Base-by-base conservation (phyloP, 2,113 vertebrate genomes). In the Pangasianodon hypophthalmus region DNA sequence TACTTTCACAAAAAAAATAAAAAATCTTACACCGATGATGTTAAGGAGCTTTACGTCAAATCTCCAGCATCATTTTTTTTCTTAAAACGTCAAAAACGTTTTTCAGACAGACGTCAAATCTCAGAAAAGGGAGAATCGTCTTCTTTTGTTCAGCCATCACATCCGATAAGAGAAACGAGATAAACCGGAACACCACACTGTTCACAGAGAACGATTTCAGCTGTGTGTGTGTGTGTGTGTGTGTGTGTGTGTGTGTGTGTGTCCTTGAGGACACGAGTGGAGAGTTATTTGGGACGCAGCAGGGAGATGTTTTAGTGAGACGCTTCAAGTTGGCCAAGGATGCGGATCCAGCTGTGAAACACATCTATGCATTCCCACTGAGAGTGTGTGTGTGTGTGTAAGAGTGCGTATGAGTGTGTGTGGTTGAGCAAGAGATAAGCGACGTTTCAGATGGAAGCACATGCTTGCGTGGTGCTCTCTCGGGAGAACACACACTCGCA, bases 391-490 rank as follows among this genome's bases (percentile, higher is more conserved):
- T 54, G 52, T 67, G 54, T 92, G 86, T 84, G 89, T 77, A 19
- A 90, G 62, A 75, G 69, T 84, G 88, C 79, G 90, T 46, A 58
- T 83, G 83, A 75, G 54, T 64, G 48, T 92, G 80, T 84, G 89
- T 67, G 32, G 90, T 67, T 64, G 90, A 93, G 95, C 91, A 41
- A 91, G 87, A 93, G 95, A 95, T 95, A 95, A 94, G 56, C 77
- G 64, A 90, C 89, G 91, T 88, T 86, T 89, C 79, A 92, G 94
- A 93, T 92, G 93, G 93, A 93, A 94, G 92, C 84, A 69, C 64
- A 84, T 21, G 83, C 29, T 54, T 85, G 24, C 56, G 67, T 87
- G 56, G 46, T 56, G 24, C 52, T 92, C 88, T 84, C 87, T 88
- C 85, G 44, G 91, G 91, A 94, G 92, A 92, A 91, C 93, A 92